Base-by-base conservation (phyloP, 2,888 invertebrate species). In the Epinotia demarniana region DNA sequence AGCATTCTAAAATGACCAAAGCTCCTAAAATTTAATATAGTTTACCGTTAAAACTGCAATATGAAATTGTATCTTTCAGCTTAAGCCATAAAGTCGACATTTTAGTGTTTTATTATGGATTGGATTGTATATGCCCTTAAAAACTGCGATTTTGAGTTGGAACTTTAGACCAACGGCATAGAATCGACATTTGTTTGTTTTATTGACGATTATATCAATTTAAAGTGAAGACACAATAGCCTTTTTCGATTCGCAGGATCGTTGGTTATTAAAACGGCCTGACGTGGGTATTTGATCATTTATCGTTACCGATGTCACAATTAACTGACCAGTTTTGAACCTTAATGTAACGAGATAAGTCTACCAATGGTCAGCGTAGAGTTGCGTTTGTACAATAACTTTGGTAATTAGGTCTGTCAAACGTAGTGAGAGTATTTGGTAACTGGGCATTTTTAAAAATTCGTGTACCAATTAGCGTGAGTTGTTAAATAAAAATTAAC, bases 221-320 rank as follows among this genome's bases (percentile, higher is more conserved):
- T 53, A 3, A 46, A 4, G 4, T 46, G 39, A 39, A 39, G 9
- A n/a, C 49, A 49, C 49, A 3, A 4, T 4, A 16, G n/a, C n/a
- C 53, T 5, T 53, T n/a, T 53, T 53, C n/a, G n/a, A 5, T 53
- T 5, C 53, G 6, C 6, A n/a, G 6, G n/a, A 18, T 18, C n/a
- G 39, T 9, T 39, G 5, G 33, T 62, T 62, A 39, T 62, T 61
- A 61, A n/a, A 61, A 27, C 60, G 16, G 60, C 53, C 13, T n/a
- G n/a, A 61, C 33, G 23, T 23, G 8, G 60, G 60, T 61, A 61
- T 61, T 61, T 16, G 60, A 61, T 61, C n/a, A 33, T 61, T 33
- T n/a, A 33, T 33, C 46, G 64, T 9, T n/a, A 6, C n/a, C n/a
- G n/a, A 53, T n/a, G 16, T 53, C n/a, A n/a, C n/a, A 53, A 53